These are phyloP conservation scores for Chelidonichthys spinosus DNA, from an alignment of 2,797 vertebrate genomes.

Conservation along the genomic window DNA sequence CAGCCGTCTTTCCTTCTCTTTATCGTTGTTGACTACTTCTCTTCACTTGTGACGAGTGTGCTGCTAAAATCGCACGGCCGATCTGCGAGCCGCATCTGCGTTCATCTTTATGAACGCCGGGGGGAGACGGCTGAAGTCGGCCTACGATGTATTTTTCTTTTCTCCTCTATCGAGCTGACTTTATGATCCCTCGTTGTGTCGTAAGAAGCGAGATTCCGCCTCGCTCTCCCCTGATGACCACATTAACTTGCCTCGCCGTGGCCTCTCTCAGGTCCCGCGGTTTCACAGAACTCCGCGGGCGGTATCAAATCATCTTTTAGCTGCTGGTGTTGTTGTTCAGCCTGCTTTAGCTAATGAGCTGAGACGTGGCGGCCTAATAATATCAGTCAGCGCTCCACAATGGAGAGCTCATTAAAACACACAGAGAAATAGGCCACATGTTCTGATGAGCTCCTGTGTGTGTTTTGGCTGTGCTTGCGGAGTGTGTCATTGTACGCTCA, in stretches of 20 bases:
- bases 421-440: conserved; percentile 63
- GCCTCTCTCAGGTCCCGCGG: conserved; percentile 61
- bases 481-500: conserved; percentile 16
- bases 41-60: conserved; percentile 26
- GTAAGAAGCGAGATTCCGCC: conserved; percentile 28
- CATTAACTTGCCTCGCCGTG: conserved; percentile 55
- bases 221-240: conserved; percentile 48
- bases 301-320: conserved; percentile 72
- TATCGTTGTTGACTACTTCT: conserved; percentile 10
- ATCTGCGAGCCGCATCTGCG: conserved; percentile 27
- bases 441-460: conserved; percentile 57
- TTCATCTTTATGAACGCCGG: conserved; percentile 13
- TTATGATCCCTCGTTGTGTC: conserved; percentile 30
- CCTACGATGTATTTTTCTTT: conserved; percentile 41
- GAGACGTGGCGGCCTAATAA: conserved; percentile 68
- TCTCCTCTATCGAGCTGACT: conserved; percentile 40
- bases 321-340: conserved; percentile 68
- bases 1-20: conserved; percentile 14
- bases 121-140: conserved; percentile 18
- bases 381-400: conserved; percentile 67
- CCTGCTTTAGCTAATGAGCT: conserved; percentile 76
- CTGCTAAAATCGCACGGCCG: conserved; percentile 28
- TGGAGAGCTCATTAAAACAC: conserved; percentile 70
- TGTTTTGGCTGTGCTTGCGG: conserved; percentile 22
- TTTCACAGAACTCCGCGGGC: conserved; percentile 59